A percentile compares a stretch with the other conserved stretches of the same genome.
phyloP scores from a whole-genome alignment of 1,140 invertebrate genomes.

The Asobara japonica region DNA sequence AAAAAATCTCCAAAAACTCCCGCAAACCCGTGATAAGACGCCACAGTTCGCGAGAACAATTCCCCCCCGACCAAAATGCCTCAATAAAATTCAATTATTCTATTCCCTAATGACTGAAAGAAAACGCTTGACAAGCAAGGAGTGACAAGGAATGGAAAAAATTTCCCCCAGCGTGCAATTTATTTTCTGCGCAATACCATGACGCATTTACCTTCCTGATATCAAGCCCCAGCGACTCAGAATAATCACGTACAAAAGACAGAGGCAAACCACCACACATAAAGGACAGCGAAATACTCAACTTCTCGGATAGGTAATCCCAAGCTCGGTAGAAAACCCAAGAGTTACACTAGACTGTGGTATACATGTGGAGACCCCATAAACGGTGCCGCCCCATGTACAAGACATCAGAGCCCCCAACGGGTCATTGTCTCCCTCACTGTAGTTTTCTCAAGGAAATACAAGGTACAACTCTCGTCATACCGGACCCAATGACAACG shows the following conservation, averaged over 20 bases:
- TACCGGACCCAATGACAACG: slow-evolving; percentile 1
- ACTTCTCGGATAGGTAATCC: background rate
- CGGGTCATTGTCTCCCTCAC: background rate
- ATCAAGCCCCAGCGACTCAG: background rate
- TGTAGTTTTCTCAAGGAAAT: slow-evolving; percentile 7
- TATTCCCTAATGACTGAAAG: background rate
- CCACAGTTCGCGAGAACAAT: too few relatives aligned
- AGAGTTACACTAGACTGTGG: background rate
- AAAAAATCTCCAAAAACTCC: background rate
- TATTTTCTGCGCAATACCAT: background rate
- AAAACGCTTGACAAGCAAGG: background rate
- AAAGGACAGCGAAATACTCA: background rate
- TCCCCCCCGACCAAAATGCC: background rate
- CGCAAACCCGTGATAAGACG: background rate
- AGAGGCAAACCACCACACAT: background rate
- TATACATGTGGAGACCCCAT: slow-evolving; percentile 1
- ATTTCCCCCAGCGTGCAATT: background rate
- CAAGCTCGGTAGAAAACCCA: background rate
- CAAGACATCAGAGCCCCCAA: background rate
- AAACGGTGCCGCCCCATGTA: slow-evolving; percentile 3
- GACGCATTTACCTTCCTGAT: background rate
- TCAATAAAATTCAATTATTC: background rate
- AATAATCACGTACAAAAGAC: slow-evolving; percentile 4
- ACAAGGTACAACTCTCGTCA: background rate
- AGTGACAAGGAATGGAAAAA: background rate